Evolutionary conservation across 2,797 vertebrate genomes (phyloP).

Genomic region (Melanotaenia boesemani): DNA sequence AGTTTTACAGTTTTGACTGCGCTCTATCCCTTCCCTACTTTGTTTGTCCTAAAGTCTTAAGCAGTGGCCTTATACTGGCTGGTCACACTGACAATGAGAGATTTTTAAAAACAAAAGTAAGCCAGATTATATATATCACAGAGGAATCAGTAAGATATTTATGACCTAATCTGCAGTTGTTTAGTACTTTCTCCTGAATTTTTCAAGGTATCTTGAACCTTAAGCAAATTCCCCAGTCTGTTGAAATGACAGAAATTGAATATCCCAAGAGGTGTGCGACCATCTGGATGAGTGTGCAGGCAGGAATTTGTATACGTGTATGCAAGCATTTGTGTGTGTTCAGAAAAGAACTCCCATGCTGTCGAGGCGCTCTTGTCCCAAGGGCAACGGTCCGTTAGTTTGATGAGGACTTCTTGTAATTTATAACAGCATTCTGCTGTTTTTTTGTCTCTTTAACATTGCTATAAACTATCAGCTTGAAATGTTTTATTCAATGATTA

Average conservation of each 20-base stretch:
- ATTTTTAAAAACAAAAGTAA: constrained; percentile 9
- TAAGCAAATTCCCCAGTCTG: constrained; percentile 60
- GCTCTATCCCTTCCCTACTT: constrained; percentile 14
- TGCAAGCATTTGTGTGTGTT: constrained; percentile 29
- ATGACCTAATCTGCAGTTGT: constrained; percentile 48
- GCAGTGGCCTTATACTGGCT: not conserved
- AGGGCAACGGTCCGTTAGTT: constrained; percentile 72
- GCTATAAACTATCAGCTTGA: constrained; percentile 21
- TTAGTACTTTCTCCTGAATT: constrained; percentile 39
- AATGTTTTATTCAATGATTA: constrained; percentile 23
- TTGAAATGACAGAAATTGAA: constrained; percentile 67
- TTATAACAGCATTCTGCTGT: constrained; percentile 38
- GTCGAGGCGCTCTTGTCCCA: constrained; percentile 57
- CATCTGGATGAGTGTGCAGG: constrained; percentile 70
- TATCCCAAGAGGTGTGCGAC: constrained; percentile 62
- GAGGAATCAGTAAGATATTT: constrained; percentile 45
- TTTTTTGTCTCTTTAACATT: constrained; percentile 31
- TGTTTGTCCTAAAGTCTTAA: constrained; percentile 7
- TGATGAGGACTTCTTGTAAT: constrained; percentile 48
- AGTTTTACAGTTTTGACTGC: constrained; percentile 22
- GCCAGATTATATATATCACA: not conserved
- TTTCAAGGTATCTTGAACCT: constrained; percentile 65
- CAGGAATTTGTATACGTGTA: constrained; percentile 23
- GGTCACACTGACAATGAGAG: not conserved
- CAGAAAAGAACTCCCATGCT: constrained; percentile 41